These are phyloP conservation scores for Coptotermes formosanus DNA, from an alignment of 1,140 invertebrate species.

Conservation along the genomic window DNA sequence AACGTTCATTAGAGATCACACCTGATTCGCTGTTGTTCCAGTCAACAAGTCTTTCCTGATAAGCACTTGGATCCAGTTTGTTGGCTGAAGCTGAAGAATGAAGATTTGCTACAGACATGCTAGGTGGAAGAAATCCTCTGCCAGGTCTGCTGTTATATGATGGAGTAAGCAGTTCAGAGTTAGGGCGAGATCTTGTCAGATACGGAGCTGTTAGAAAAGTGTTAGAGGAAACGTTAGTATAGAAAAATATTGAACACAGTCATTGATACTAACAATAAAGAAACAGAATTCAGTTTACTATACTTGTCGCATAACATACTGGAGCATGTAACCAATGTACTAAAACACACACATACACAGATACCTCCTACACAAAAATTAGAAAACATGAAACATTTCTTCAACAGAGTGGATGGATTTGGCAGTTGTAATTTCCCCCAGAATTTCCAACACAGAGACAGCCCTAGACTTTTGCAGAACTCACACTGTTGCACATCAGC, in stretches of 20 bases:
- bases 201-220: conserved; percentile 26
- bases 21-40: conserved; percentile 25
- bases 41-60: conserved; percentile 30
- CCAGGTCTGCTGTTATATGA: neutral
- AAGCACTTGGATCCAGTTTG: neutral
- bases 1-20: neutral
- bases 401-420: too few relatives aligned
- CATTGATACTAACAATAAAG: too few relatives aligned
- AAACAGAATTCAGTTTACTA: too few relatives aligned
- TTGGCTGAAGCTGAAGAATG: conserved; percentile 16
- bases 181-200: conserved; percentile 24
- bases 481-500: too few relatives aligned
- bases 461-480: too few relatives aligned
- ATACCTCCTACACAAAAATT: too few relatives aligned
- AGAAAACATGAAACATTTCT: too few relatives aligned
- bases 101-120: conserved; percentile 18
- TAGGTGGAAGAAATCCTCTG: neutral
- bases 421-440: too few relatives aligned
- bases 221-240: conserved; percentile 22
- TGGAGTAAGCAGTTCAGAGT: conserved; percentile 21
- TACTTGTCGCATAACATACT: too few relatives aligned
- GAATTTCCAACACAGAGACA: too few relatives aligned
- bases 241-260: neutral
- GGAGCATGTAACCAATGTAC: too few relatives aligned
- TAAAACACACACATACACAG: too few relatives aligned